These are phyloP conservation scores for Nysson spinosus DNA, from an alignment of 2,888 invertebrate species.

Conservation along the genomic window DNA sequence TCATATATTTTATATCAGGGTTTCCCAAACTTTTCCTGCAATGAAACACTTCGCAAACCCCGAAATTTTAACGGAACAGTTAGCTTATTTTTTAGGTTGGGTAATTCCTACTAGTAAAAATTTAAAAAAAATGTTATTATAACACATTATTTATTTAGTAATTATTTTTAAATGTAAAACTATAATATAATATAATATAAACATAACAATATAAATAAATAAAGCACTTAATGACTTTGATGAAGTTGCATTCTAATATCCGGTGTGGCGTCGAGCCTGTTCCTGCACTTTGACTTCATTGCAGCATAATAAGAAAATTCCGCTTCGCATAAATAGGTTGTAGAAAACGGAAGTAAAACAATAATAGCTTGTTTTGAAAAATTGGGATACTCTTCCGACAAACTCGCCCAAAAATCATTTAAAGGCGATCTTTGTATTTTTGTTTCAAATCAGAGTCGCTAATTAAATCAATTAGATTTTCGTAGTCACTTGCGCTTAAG, in stretches of 20 bases:
- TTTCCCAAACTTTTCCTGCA: too few relatives aligned
- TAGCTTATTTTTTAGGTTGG: too few relatives aligned
- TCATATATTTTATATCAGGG: too few relatives aligned
- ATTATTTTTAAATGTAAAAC: background rate
- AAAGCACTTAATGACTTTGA: constrained; percentile 3
- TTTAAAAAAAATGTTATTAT: background rate
- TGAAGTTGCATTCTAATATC: constrained; percentile 6
- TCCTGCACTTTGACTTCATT: constrained; percentile 1
- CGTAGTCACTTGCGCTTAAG: background rate
- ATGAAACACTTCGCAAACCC: too few relatives aligned
- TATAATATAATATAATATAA: too few relatives aligned
- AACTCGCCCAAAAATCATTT: background rate
- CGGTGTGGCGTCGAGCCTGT: constrained; percentile 5
- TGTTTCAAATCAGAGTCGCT: constrained; percentile 2
- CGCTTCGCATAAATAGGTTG: background rate
- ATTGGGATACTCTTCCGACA: constrained; percentile 1
- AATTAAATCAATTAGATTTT: constrained; percentile 2
- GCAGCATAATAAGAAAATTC: constrained; percentile 10
- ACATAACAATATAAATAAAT: background rate
- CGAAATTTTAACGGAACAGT: too few relatives aligned
- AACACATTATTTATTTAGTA: background rate
- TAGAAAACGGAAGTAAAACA: constrained; percentile 11
- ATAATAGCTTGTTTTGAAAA: constrained; percentile 5
- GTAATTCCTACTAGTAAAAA: too few relatives aligned
- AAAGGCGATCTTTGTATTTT: constrained; percentile 2